phyloP scores from a whole-genome alignment of 2,797 vertebrate species.

The Gadopsis bispinosus region DNA sequence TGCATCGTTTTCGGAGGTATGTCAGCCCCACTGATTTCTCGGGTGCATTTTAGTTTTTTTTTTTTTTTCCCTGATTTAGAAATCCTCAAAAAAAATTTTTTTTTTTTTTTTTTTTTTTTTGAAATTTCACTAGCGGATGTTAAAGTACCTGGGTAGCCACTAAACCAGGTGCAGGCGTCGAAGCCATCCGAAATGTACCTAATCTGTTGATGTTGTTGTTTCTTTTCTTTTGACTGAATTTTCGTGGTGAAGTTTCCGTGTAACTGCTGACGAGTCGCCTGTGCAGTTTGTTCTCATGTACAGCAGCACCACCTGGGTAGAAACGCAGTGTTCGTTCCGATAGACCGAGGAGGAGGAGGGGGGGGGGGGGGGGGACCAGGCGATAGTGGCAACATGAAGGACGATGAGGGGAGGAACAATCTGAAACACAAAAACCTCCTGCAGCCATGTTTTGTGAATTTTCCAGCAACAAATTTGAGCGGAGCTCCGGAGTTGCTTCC shows the following conservation, averaged over 20 bases:
- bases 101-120: slow-evolving; percentile 48
- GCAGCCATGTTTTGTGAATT: slow-evolving; percentile 89
- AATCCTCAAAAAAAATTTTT: slow-evolving; percentile 55
- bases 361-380: slow-evolving; percentile 32
- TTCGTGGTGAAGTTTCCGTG: slow-evolving; percentile 77
- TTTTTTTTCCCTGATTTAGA: slow-evolving; percentile 66
- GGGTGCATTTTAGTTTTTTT: too few relatives aligned
- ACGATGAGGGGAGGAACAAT: slow-evolving; percentile 84
- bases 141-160: slow-evolving; percentile 61
- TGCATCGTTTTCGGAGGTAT: slow-evolving; percentile 85
- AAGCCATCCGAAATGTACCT: slow-evolving; percentile 63
- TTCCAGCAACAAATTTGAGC: slow-evolving; percentile 81
- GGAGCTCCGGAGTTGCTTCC: slow-evolving; percentile 67
- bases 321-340: slow-evolving; percentile 22
- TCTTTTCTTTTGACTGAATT: slow-evolving; percentile 49
- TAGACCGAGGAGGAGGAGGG: slow-evolving; percentile 2
- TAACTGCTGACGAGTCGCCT: slow-evolving; percentile 57
- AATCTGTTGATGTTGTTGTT: slow-evolving; percentile 76
- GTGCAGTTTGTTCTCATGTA: slow-evolving; percentile 45
- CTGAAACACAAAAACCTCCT: slow-evolving; percentile 87
- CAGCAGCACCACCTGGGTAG: slow-evolving; percentile 1
- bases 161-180: slow-evolving; percentile 69
- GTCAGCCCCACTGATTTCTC: slow-evolving; percentile 58
- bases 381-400: slow-evolving; percentile 79
- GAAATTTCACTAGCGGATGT: slow-evolving; percentile 62